Conservation (phyloP, 1,140 invertebrate species). For the Diorhabda sublineata region DNA sequence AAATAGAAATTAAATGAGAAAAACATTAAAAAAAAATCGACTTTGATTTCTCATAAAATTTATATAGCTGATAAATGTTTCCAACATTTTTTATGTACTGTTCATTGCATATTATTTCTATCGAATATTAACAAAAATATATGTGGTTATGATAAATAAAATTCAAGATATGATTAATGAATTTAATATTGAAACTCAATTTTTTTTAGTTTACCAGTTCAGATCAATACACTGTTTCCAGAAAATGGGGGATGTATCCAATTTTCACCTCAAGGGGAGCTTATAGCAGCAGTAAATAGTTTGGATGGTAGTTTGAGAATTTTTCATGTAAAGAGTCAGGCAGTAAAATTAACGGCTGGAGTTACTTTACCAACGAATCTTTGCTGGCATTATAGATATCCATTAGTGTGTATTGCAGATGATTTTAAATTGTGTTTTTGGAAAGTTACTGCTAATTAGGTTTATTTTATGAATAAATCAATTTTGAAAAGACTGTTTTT, state of each 20-base stretch:
- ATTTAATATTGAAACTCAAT: too few relatives aligned
- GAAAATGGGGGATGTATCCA: constrained; percentile 56
- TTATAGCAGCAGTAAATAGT: constrained; percentile 57
- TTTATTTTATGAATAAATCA: too few relatives aligned
- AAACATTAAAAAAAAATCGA: too few relatives aligned
- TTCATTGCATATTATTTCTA: too few relatives aligned
- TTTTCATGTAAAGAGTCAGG: constrained; percentile 54
- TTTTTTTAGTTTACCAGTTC: constrained; percentile 51
- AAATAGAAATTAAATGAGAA: too few relatives aligned
- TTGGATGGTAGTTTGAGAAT: constrained; percentile 59
- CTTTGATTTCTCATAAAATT: too few relatives aligned
- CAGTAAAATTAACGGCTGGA: constrained; percentile 51
- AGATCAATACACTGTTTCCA: constrained; percentile 53
- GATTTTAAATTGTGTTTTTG: constrained; percentile 61
- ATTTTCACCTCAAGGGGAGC: constrained; percentile 54
- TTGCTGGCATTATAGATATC: constrained; percentile 60
- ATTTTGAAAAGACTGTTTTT: too few relatives aligned
- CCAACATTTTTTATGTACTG: too few relatives aligned
- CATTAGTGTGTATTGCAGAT: constrained; percentile 58
- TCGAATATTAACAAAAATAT: too few relatives aligned
- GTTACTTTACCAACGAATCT: constrained; percentile 56
- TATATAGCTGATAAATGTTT: too few relatives aligned
- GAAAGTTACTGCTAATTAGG: constrained; percentile 57
- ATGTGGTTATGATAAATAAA: too few relatives aligned
- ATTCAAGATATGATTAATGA: too few relatives aligned